Percentiles rank a stretch among this genome's conserved stretches.
Conservation (phyloP, 2,797 vertebrate genomes). For the Peromyscus melanophrys region DNA sequence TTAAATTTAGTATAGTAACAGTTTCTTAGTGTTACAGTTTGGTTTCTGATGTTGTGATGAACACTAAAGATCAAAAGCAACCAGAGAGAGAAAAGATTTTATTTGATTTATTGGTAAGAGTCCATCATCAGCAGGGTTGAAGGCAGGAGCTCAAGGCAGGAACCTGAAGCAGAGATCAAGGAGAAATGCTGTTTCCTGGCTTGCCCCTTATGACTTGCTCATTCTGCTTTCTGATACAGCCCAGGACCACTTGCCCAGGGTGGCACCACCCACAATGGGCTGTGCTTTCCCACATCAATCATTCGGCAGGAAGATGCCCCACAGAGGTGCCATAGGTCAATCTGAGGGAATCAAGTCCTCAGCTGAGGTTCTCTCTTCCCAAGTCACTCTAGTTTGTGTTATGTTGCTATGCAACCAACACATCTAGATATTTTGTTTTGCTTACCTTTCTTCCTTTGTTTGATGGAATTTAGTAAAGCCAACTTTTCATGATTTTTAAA, state of each 20-base stretch:
- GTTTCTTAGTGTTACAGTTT: background rate
- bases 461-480: constrained; percentile 5
- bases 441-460: background rate
- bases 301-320: background rate
- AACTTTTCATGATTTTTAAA: background rate
- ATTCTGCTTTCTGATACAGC: background rate
- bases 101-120: background rate
- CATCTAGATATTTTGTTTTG: constrained; percentile 10
- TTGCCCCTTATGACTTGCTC: background rate
- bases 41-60: background rate
- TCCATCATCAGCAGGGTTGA: no score
- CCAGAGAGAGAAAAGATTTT: background rate
- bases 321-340: background rate
- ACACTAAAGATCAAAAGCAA: background rate
- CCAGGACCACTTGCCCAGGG: background rate
- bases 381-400: background rate
- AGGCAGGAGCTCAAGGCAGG: background rate
- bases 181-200: no score
- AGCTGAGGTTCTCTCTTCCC: background rate
- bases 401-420: background rate
- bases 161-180: background rate
- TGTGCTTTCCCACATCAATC: background rate
- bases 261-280: background rate
- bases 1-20: background rate
- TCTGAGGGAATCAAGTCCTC: background rate